phyloP scores from a whole-genome alignment of 2,113 vertebrate species.

The Dissostichus mawsoni region DNA sequence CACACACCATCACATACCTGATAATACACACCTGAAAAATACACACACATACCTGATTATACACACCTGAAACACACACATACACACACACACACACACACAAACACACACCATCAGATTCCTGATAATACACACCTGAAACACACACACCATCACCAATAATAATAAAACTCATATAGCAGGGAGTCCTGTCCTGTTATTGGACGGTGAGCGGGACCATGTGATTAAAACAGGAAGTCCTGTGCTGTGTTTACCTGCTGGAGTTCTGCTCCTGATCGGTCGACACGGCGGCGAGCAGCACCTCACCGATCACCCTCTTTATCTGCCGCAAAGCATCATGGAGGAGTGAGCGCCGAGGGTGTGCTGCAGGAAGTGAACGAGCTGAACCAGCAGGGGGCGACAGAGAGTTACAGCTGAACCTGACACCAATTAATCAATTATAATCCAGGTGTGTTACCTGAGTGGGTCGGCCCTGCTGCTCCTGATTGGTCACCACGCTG shows the following conservation, averaged over 20 bases:
- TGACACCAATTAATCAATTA: too few species aligned
- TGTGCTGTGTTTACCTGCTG: constrained; percentile 65
- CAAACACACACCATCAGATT: too few species aligned
- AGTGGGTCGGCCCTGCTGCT: constrained; percentile 81
- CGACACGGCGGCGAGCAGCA: constrained; percentile 85
- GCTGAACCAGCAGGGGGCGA: constrained; percentile 74
- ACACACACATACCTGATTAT: too few species aligned
- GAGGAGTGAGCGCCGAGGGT: constrained; percentile 83
- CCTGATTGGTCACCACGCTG: constrained; percentile 82
- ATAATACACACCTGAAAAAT: too few species aligned
- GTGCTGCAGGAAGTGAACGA: constrained; percentile 88
- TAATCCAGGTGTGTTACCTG: constrained; percentile 81
- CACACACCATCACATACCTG: neutral
- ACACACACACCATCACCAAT: too few species aligned
- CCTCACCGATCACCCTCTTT: constrained; percentile 87
- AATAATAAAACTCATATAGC: too few species aligned
- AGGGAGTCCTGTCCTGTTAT: neutral
- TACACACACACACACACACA: too few species aligned
- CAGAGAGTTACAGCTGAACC: neutral
- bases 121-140: too few species aligned
- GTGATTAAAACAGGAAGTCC: neutral
- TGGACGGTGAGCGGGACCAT: neutral
- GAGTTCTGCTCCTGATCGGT: constrained; percentile 76
- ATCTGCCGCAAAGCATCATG: constrained; percentile 85
- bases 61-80: too few species aligned